Base-by-base conservation (phyloP, 2,888 invertebrate genomes). In the Apamea anceps region DNA sequence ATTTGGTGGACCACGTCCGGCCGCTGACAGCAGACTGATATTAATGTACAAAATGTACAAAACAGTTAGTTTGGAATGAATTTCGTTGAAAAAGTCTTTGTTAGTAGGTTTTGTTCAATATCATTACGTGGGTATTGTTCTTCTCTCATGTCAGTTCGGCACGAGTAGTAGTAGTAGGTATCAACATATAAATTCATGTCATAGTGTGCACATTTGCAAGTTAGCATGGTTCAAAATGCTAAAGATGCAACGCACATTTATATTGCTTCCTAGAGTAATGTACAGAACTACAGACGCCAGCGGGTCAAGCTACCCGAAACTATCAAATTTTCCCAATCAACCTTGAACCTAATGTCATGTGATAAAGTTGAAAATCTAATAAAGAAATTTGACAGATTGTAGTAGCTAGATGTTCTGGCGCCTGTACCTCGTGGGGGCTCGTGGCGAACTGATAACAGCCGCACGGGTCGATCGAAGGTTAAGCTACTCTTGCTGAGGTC, bases 1-100 rank as follows among this genome's bases (percentile, higher is more conserved):
- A 65, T 45, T 80, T 37, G 45, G 32, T 37, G 28, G n/a, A 13
- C 75, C 70, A 18, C 65, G 3, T 79, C 71, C 63, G 37, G 13
- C 75, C 37, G 51, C 48, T 42, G n/a, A 51, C 74, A 80, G 28
- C 71, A 79, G 54, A 72, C 21, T 62, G 60, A 57, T 68, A 54
- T 72, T 63, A 75, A 66, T 83, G 67, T 74, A 54, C 28, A 7
- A 12, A 75, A 66, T 83, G 67, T 74, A 54, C 28, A 7, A 12
- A 60, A 32, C 45, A 66, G 70, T 62, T 86, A 42, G 6, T 67
- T 32, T 54, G 21, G 12, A 51, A 42, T 66, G 13, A 73, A 73
- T 62, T 48, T 32, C 51, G 42, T 25, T 45, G 28, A 37, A 45
- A n/a, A 28, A 28, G 37, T 18, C 7, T 63, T 28, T 54, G 67